These are phyloP conservation scores for Ypsolopha scabrella DNA, from an alignment of 2,888 invertebrate genomes.

Conservation along the genomic window DNA sequence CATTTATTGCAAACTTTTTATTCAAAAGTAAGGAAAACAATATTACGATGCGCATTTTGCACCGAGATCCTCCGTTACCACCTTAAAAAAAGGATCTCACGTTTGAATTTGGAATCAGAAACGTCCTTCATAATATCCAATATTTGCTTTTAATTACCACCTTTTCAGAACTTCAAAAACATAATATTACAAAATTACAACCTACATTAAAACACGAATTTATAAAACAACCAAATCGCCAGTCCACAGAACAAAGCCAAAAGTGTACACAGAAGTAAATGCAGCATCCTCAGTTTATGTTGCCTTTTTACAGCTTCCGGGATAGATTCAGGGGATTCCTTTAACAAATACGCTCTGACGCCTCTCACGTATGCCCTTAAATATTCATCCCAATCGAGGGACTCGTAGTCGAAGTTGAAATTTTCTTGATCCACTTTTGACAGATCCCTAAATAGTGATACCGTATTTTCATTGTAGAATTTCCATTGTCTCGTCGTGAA, in stretches of 20 bases:
- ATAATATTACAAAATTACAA: too few species aligned
- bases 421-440: constrained; percentile 66
- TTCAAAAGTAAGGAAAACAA: too few species aligned
- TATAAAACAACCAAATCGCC: too few species aligned
- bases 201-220: too few species aligned
- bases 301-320: constrained; percentile 39
- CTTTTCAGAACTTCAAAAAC: too few species aligned
- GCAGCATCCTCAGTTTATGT: neutral
- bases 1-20: too few species aligned
- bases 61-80: too few species aligned
- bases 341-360: constrained; percentile 77
- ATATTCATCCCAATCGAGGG: constrained; percentile 77
- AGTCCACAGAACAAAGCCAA: neutral
- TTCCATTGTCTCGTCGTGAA: constrained; percentile 81
- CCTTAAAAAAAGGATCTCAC: too few species aligned
- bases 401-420: constrained; percentile 75
- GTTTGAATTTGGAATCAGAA: too few species aligned
- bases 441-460: constrained; percentile 63
- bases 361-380: constrained; percentile 77
- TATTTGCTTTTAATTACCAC: too few species aligned
- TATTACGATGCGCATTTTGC: too few species aligned
- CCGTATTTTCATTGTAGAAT: constrained; percentile 72
- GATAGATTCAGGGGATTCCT: constrained; percentile 78
- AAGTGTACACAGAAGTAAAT: neutral
- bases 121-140: too few species aligned